These are phyloP conservation scores for Stictonetta naevosa DNA, from an alignment of 2,113 vertebrate genomes.

Conservation along the genomic window DNA sequence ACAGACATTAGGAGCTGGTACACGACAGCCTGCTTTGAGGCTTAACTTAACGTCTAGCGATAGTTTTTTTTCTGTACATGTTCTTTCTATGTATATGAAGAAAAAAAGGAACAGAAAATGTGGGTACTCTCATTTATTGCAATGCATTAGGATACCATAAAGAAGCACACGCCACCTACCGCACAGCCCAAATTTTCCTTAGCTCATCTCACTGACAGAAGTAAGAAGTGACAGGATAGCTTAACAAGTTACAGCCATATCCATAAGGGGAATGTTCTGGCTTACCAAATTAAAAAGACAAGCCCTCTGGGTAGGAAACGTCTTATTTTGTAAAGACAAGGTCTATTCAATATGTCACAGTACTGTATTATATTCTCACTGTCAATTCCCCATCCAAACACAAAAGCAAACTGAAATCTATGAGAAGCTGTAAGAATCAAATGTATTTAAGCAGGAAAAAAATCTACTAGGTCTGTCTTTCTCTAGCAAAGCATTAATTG, in stretches of 20 bases:
- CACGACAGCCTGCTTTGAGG: background rate
- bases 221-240: background rate
- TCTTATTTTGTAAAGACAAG: background rate
- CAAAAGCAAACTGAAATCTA: background rate
- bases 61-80: background rate
- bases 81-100: background rate
- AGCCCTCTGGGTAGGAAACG: background rate
- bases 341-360: background rate
- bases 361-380: rapidly evolving
- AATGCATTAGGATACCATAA: background rate
- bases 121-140: background rate
- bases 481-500: background rate
- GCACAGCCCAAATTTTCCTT: background rate
- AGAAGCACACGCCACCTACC: background rate
- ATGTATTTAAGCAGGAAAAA: background rate
- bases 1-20: background rate
- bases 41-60: background rate
- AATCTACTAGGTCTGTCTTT: background rate
- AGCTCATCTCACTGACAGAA: background rate
- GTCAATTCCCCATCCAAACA: background rate
- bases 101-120: background rate
- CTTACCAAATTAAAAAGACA: background rate
- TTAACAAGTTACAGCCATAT: background rate
- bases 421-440: background rate
- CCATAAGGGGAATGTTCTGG: background rate